Percentiles rank a stretch among this genome's conserved stretches.
Evolutionary conservation across 64 coral and sea anemone genomes (phyloP).

Genomic region (Orbicella faveolata): DNA sequence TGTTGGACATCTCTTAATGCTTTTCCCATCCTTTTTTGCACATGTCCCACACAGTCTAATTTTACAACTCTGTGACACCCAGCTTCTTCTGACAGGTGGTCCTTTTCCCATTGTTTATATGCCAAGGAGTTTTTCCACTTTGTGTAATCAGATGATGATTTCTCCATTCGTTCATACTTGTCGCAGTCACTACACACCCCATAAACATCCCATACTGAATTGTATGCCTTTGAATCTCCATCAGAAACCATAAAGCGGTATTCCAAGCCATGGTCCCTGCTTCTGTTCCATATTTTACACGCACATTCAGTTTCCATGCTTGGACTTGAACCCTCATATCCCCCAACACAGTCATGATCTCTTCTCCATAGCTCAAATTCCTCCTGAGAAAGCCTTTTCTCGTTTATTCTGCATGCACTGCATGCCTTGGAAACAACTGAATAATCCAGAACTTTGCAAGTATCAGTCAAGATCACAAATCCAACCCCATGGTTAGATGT

Average conservation of each 20-base stretch:
- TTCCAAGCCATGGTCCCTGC: not conserved
- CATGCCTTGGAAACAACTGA: conserved; percentile 51
- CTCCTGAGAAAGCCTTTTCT: conserved; percentile 18
- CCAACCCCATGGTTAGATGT: no score
- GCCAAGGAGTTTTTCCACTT: conserved; percentile 11
- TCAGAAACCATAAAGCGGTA: conserved; percentile 41
- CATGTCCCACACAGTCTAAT: conserved; percentile 36
- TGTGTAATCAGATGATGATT: conserved; percentile 23
- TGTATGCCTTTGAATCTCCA: conserved; percentile 37
- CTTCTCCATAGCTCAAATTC: conserved; percentile 50
- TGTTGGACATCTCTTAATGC: conserved; percentile 38
- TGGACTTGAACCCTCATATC: not conserved
- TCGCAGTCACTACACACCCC: conserved; percentile 32
- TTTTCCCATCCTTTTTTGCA: conserved; percentile 45
- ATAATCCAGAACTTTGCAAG: conserved; percentile 29
- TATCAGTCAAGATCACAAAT: no score
- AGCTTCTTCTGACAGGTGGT: not conserved
- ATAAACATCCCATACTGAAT: conserved; percentile 54
- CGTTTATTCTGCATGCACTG: conserved; percentile 32
- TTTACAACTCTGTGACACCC: not conserved
- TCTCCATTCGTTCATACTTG: conserved; percentile 35
- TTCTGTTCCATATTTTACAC: not conserved
- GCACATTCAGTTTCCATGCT: conserved; percentile 1
- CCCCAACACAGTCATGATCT: conserved; percentile 55
- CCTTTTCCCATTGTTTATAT: not conserved